Evolutionary conservation across 2,113 vertebrate species (phyloP), one percentile per base, ranked within the genome.

Genomic region (Catagonus wagneri): DNA sequence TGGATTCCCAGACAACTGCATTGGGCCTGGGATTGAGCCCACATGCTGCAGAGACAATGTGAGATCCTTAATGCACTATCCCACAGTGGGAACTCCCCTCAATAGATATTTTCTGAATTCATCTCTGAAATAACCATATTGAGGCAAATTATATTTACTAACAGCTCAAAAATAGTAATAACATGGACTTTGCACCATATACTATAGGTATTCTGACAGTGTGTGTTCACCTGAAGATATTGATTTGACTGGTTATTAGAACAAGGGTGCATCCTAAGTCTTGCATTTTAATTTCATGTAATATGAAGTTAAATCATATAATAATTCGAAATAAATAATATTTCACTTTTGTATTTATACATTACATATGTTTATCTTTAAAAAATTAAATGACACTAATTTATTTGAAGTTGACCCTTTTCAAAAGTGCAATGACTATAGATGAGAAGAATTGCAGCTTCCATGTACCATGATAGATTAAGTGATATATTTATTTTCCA

Each of bases 361-460:
- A 17, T 60, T 76, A 50, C 4, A 61, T 36, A 4, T 74, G 44
- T 94, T 76, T 32, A 29, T 80, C 23, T 72, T 90, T 65, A 61
- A 79, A 96, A 89, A 89, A 81, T 52, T 89, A 71, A 72, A 90
- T 72, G 86, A 74, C 32, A 52, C 66, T 60, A 60, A 78, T 83
- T 20, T 58, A 25, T 36, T 83, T 94, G 61, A 63, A 74, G 23
- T 25, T 58, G 29, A 88, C 3, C 13, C 2, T 84, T 83, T 75
- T 44, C 56, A 88, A 66, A 54, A 91, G 6, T 50, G 2, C 34
- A 83, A 29, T 61, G 58, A 74, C 58, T 44, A 80, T 15, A 60
- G 16, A 79, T 22, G 6, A 23, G 29, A 92, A 75, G 3, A 68
- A 8, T 52, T 15, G n/a, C 63, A 23, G 12, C 11, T 90, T 80